phyloP scores from a whole-genome alignment of 1,140 invertebrate species.

The Triops cancriformis region DNA sequence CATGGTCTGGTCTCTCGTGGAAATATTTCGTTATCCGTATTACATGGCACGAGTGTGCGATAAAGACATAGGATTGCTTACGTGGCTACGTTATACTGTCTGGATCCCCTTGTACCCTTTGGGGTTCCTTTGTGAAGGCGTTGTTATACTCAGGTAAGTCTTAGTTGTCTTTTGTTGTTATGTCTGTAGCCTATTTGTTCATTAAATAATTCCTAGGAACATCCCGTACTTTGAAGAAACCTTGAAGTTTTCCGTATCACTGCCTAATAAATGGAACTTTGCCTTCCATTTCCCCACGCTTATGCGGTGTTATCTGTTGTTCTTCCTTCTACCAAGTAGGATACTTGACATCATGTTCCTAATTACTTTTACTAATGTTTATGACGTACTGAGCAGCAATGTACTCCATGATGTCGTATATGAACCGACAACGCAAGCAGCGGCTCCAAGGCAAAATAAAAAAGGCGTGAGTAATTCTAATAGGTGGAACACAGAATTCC shows the following conservation, averaged over 20 bases:
- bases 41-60: constrained; percentile 75
- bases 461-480: neutral
- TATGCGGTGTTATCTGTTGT: constrained; percentile 65
- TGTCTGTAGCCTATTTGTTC: constrained; percentile 17
- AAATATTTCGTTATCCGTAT: constrained; percentile 82
- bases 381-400: constrained; percentile 43
- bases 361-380: constrained; percentile 28
- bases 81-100: constrained; percentile 83
- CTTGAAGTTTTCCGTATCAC: constrained; percentile 57
- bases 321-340: constrained; percentile 59
- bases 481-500: neutral
- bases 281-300: constrained; percentile 75
- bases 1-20: constrained; percentile 66
- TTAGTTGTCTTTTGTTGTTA: neutral
- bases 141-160: constrained; percentile 56
- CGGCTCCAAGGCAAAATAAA: constrained; percentile 42
- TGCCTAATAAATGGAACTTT: constrained; percentile 80
- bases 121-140: constrained; percentile 77
- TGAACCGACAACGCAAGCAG: constrained; percentile 57
- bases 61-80: constrained; percentile 63
- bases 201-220: constrained; percentile 45
- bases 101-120: constrained; percentile 90
- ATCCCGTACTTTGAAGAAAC: constrained; percentile 87
- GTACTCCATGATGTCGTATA: constrained; percentile 66
- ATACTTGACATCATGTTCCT: neutral